phyloP scores from a whole-genome alignment of 2,113 vertebrate genomes.

The Poeciliopsis retropinna region DNA sequence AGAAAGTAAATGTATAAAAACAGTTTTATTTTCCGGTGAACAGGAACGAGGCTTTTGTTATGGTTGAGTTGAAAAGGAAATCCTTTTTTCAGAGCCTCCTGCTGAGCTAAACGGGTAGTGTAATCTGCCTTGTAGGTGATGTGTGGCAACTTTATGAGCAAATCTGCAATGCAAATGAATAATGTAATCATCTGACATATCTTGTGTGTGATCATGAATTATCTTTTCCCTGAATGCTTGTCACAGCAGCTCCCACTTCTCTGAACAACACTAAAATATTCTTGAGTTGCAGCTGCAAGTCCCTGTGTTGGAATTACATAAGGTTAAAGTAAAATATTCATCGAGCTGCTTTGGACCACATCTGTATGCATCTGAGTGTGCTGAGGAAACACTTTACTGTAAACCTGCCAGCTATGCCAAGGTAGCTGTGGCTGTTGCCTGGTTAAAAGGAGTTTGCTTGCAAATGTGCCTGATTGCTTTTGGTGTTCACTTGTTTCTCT shows the following conservation, averaged over 20 bases:
- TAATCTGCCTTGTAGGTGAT: slow-evolving; percentile 25
- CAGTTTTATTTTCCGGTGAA: slow-evolving; percentile 12
- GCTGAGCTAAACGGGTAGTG: slow-evolving; percentile 10
- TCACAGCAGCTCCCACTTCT: slow-evolving; percentile 38
- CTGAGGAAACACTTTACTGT: slow-evolving; percentile 73
- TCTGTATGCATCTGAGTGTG: slow-evolving; percentile 69
- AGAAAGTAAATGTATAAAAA: slow-evolving; percentile 32
- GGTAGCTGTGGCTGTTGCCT: slow-evolving; percentile 39
- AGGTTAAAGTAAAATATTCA: slow-evolving; percentile 79
- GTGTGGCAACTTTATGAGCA: slow-evolving; percentile 32
- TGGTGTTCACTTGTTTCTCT: slow-evolving; percentile 21
- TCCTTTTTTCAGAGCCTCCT: slow-evolving; percentile 24
- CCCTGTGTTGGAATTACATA: slow-evolving; percentile 64
- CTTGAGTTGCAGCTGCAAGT: slow-evolving; percentile 49
- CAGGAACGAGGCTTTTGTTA: slow-evolving; percentile 16
- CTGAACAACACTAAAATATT: slow-evolving; percentile 46
- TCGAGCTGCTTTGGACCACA: slow-evolving; percentile 62
- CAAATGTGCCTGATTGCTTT: slow-evolving; percentile 53
- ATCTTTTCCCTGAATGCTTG: slow-evolving; percentile 56
- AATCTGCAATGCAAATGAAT: slow-evolving; percentile 52
- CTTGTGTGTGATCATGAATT: slow-evolving; percentile 57
- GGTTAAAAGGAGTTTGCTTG: slow-evolving; percentile 41
- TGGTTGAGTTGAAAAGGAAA: slow-evolving; percentile 21
- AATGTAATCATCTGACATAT: slow-evolving; percentile 51
- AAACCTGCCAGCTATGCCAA: slow-evolving; percentile 61